Percentiles rank a stretch among this genome's conserved stretches.
Evolutionary conservation across 2,888 invertebrate genomes (phyloP).

Genomic region (Rhorus exstirpatorius): DNA sequence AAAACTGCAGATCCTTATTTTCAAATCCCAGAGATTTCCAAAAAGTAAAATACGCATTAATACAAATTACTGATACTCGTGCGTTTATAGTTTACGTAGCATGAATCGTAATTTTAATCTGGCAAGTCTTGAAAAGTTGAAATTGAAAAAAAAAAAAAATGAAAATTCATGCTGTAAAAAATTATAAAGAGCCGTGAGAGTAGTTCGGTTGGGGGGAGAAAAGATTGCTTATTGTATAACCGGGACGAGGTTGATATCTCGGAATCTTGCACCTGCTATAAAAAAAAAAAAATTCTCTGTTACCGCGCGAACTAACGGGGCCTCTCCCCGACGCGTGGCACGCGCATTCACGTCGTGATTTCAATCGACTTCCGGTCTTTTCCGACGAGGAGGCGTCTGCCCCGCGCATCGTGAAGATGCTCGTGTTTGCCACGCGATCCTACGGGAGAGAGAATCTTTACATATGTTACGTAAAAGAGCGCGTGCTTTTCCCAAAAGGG

Average conservation of each 20-base stretch:
- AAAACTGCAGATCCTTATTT: no score
- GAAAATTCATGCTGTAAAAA: background rate
- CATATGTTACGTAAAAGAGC: slow-evolving; percentile 81
- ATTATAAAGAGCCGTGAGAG: background rate
- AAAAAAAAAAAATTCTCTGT: slow-evolving; percentile 39
- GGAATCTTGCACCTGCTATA: slow-evolving; percentile 60
- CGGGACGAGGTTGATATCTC: background rate
- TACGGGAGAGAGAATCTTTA: slow-evolving; percentile 67
- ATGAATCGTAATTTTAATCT: background rate
- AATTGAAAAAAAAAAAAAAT: background rate
- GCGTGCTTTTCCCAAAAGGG: slow-evolving; percentile 74
- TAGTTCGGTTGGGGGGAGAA: background rate
- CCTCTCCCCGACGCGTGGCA: slow-evolving; percentile 48
- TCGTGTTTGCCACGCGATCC: slow-evolving; percentile 75
- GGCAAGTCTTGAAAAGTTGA: background rate
- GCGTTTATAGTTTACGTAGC: background rate
- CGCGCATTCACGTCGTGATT: slow-evolving; percentile 52
- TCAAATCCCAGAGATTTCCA: no score
- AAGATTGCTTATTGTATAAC: background rate
- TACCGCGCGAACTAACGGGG: slow-evolving; percentile 47
- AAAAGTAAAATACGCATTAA: no score
- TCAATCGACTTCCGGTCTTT: slow-evolving; percentile 77
- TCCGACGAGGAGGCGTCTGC: slow-evolving; percentile 52
- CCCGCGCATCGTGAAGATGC: slow-evolving; percentile 20
- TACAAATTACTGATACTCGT: no score